Evolutionary conservation across 1,140 invertebrate genomes (phyloP), one percentile per base, ranked within the genome.

Genomic region (Globodera rostochiensis): DNA sequence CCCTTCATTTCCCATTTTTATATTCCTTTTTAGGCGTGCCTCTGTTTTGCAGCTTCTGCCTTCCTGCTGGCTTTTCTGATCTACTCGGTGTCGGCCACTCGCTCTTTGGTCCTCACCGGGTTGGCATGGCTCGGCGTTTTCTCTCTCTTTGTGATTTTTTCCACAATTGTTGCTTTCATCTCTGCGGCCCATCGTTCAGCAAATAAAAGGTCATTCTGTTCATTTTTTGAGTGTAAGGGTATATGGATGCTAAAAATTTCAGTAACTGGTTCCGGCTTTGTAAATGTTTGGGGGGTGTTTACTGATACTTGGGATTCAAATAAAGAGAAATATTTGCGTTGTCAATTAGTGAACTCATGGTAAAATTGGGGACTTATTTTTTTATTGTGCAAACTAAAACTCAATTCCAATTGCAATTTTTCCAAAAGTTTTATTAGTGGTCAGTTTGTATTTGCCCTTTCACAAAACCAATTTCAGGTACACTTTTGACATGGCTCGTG

Each of bases 71-170:
- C 86, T n/a, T 89, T 88, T 77, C 81, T 89, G n/a, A 84, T 84
- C 25, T 89, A 87, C 76, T 81, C 83, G 9, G 87, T 87, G 45
- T 87, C 87, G 36, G 69, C 74, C 15, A 84, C 87, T 0, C 46
- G 87, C 53, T 87, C 85, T 7, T 67, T 87, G 36, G 85, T 87
- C 21, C 64, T 87, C n/a, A 87, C 86, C 13, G 86, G 85, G 45
- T 73, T 82, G 9, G 75, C 88, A 25, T 89, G 88, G 88, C 73
- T 90, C 19, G 74, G 86, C 9, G 84, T 88, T 19, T 90, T 89
- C 67, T 84, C 88, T 3, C 80, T 85, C n/a, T 88, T 86, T 74
- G 84, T 85, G n/a, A 79, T 83, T 15, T 74, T 86, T 53, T 88
- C 88, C 4, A 73, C 88, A n/a, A 77, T 89, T 47, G 75, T 88